Conservation (phyloP, 1,140 invertebrate genomes). For the Alviniconcha marisindica region DNA sequence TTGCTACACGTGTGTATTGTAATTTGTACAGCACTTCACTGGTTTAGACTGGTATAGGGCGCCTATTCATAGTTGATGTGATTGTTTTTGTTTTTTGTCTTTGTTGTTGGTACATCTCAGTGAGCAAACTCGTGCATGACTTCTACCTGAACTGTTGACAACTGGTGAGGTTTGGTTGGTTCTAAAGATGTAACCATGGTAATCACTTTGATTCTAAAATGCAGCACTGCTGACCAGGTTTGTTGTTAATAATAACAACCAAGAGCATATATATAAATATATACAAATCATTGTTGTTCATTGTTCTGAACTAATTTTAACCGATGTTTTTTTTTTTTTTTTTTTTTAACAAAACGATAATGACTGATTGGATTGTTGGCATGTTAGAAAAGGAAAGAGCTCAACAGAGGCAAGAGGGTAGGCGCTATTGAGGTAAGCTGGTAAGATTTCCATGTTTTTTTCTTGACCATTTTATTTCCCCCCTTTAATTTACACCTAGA, state of each 20-base stretch:
- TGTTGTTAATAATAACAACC: no score
- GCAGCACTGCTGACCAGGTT: no score
- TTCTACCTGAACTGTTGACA: background rate
- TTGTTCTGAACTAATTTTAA: no score
- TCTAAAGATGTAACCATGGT: background rate
- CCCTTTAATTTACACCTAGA: background rate
- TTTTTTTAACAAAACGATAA: background rate
- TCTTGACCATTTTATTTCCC: no score
- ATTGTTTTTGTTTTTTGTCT: background rate
- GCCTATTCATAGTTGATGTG: background rate
- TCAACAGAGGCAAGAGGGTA: constrained; percentile 1
- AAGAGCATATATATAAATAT: no score
- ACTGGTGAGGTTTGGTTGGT: background rate
- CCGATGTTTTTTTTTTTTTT: no score
- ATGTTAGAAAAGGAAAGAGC: constrained; percentile 20
- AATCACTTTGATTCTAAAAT: no score
- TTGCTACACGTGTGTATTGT: no score
- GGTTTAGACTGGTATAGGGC: constrained; percentile 40
- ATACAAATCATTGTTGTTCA: no score
- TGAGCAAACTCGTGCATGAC: background rate
- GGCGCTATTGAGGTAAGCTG: constrained; percentile 16
- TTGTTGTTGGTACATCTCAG: background rate
- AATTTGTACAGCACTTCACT: constrained; percentile 23
- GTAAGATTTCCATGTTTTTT: constrained; percentile 23
- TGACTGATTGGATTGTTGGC: constrained; percentile 16